A percentile compares a stretch with the other conserved stretches of the same genome.
phyloP scores from a whole-genome alignment of 2,888 invertebrate genomes.

The Rutpela maculata region DNA sequence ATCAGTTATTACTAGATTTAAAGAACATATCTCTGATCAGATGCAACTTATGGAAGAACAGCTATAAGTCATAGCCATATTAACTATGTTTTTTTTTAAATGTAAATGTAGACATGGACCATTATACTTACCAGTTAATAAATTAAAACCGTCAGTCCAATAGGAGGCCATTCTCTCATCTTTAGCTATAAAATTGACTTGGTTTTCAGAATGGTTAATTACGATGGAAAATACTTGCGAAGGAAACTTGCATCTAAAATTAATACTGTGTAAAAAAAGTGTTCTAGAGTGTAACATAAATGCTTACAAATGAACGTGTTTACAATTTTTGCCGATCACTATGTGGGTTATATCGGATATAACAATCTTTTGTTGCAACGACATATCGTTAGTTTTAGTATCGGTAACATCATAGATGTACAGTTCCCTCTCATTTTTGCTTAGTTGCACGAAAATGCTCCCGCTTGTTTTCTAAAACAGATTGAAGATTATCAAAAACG shows the following conservation, averaged over 20 bases:
- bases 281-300: neutral
- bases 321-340: conserved; percentile 68
- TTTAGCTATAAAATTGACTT: conserved; percentile 68
- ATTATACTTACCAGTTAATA: conserved; percentile 65
- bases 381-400: conserved; percentile 47
- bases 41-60: too few species aligned
- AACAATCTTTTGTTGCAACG: conserved; percentile 53
- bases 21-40: too few species aligned
- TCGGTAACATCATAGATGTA: conserved; percentile 57
- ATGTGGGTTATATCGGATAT: conserved; percentile 67
- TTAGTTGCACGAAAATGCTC: conserved; percentile 60
- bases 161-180: conserved; percentile 65
- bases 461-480: conserved; percentile 61
- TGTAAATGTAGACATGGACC: too few species aligned
- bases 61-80: conserved; percentile 13
- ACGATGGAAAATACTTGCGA: conserved; percentile 68
- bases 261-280: conserved; percentile 7
- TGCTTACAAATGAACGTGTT: conserved; percentile 66
- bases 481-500: neutral
- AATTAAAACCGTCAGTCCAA: conserved; percentile 69
- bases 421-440: conserved; percentile 61
- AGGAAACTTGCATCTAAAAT: conserved; percentile 60
- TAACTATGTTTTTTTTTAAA: too few species aligned
- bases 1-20: neutral
- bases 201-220: conserved; percentile 61